Conservation (phyloP, 2,797 vertebrate genomes). For the Potorous gilbertii region DNA sequence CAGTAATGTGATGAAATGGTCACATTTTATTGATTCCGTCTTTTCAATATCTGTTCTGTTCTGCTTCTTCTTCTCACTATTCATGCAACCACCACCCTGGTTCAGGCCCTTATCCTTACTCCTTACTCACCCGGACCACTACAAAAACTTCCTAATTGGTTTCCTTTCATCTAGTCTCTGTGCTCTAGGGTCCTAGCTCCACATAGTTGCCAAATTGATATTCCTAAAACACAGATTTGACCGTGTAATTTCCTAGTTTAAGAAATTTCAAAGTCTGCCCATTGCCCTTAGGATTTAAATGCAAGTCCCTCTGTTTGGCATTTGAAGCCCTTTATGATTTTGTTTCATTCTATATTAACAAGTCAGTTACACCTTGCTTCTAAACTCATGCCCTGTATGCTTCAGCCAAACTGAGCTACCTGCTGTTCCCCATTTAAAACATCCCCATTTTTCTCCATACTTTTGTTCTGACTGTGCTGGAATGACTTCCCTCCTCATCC, state of each 20-base stretch:
- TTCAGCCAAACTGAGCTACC: conserved; percentile 75
- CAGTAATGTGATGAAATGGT: neutral
- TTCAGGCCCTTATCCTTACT: neutral
- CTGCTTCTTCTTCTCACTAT: neutral
- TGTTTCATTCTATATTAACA: neutral
- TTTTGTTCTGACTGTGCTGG: neutral
- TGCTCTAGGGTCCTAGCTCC: neutral
- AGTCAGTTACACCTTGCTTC: neutral
- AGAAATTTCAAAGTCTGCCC: neutral
- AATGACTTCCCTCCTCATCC: neutral
- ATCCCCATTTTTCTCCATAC: neutral
- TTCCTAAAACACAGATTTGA: neutral
- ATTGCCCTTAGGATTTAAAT: neutral
- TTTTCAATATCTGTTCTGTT: neutral
- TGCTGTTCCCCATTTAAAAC: neutral
- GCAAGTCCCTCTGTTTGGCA: neutral
- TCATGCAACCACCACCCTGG: neutral
- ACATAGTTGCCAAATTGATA: neutral
- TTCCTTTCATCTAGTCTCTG: neutral
- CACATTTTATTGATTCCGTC: neutral
- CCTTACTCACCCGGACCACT: neutral
- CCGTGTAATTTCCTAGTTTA: neutral
- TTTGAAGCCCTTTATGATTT: neutral
- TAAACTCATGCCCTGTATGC: conserved; percentile 71
- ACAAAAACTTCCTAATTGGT: neutral